These are phyloP conservation scores for Lethrus apterus DNA, from an alignment of 1,140 invertebrate species.

Conservation along the genomic window DNA sequence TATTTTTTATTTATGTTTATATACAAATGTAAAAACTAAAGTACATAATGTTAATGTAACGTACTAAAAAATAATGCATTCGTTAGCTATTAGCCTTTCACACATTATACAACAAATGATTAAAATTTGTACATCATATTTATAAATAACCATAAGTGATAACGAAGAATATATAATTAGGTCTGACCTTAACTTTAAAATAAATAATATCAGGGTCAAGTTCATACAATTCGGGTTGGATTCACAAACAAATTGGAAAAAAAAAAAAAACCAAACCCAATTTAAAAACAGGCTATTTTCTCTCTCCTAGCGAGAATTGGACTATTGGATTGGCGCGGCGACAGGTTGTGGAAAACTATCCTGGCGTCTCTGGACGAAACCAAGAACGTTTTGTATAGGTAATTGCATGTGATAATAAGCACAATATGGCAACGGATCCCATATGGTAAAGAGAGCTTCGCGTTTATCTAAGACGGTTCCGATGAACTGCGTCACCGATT, in stretches of 20 bases:
- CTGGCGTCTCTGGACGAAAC: constrained; percentile 40
- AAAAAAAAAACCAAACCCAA: neutral
- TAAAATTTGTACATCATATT: constrained; percentile 4
- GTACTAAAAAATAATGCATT: neutral
- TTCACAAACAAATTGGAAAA: too few species aligned
- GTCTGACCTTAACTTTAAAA: constrained; percentile 4
- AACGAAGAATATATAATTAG: constrained; percentile 1
- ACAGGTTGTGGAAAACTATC: constrained; percentile 34
- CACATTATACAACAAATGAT: too few species aligned
- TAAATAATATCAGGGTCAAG: constrained; percentile 11
- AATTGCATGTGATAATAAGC: constrained; percentile 73
- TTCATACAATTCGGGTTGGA: neutral
- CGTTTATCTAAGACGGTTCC: constrained; percentile 62
- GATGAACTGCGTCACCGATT: constrained; percentile 50
- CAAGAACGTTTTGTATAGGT: constrained; percentile 54
- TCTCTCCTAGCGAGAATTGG: constrained; percentile 29
- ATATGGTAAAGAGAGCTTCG: constrained; percentile 69
- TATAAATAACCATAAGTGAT: neutral
- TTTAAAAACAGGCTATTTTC: constrained; percentile 27
- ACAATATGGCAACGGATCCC: constrained; percentile 76
- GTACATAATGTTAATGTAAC: constrained; percentile 11
- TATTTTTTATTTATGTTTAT: constrained; percentile 14
- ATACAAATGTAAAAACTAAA: constrained; percentile 5
- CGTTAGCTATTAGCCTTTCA: neutral
- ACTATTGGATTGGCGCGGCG: constrained; percentile 32